Evolutionary conservation across 2,113 vertebrate species (phyloP), one percentile per base, ranked within the genome.

Genomic region (Crotalus tigris): DNA sequence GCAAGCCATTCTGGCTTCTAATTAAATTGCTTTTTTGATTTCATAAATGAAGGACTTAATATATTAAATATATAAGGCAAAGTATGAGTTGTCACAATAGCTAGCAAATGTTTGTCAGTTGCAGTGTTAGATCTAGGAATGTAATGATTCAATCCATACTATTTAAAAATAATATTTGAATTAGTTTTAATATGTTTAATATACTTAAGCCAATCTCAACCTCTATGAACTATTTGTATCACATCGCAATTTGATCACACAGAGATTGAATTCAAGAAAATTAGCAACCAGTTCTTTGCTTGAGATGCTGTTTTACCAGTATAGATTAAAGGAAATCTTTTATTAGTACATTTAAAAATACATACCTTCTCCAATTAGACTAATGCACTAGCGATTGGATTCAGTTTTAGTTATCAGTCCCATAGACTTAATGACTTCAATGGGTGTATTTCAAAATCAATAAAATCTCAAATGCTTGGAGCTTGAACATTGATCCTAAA

Each of bases 1-100:
- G 53, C 17, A 89, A 90, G 44, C 90, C 29, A 44, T 54, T n/a
- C 57, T 87, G 8, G 46, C 54, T 87, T 93, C n/a, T 90, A 33
- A 92, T 90, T 93, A 90, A 64, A 64, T 87, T 90, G 89, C 9
- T 86, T 90, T 51, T 58, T 51, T 51, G 57, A 89, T 86, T 93
- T 93, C 33, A 90, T 89, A 86, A 90, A 90, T 90, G 57, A 93
- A 90, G 81, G 92, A 93, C n/a, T 87, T 58, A 29, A 39, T 57
- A 33, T 24, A 90, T 33, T 90, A 90, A 61, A 13, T 85, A 85
- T 85, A 85, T 75, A 86, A 15, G 33, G 55, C 39, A 90, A 64
- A 87, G n/a, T 87, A n/a, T 59, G 85, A 23, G 29, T 87, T 92
- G 17, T 87, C 57, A 87, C 15, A 87, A 11, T 87, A 58, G 21